phyloP scores from a whole-genome alignment of 2,113 vertebrate species.

The Sula dactylatra region DNA sequence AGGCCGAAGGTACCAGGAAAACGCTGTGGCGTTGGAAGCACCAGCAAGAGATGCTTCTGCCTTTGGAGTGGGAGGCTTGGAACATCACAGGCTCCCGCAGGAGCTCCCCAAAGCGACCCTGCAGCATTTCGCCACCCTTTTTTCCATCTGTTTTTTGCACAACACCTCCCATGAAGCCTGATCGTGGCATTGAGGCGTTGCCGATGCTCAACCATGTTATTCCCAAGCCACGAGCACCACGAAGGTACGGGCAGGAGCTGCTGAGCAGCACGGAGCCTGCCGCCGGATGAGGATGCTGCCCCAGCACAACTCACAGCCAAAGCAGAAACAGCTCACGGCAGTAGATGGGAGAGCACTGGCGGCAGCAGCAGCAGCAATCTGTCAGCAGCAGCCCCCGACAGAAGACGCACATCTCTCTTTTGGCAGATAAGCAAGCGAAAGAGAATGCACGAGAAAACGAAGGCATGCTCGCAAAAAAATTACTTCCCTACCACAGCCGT shows the following conservation, averaged over 20 bases:
- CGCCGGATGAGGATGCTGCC: background rate
- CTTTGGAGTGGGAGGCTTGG: background rate
- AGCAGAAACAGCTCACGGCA: background rate
- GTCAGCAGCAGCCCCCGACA: background rate
- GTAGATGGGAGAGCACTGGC: background rate
- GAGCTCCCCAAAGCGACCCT: background rate
- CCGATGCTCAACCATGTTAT: accelerated
- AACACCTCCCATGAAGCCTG: background rate
- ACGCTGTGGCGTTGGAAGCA: accelerated
- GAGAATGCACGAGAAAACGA: background rate
- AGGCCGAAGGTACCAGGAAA: background rate
- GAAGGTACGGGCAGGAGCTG: background rate
- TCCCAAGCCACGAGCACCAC: background rate
- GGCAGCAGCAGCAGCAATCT: background rate
- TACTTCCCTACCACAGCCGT: conserved; percentile 36
- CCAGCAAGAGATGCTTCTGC: background rate
- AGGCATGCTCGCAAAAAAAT: conserved; percentile 30
- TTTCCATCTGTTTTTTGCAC: background rate
- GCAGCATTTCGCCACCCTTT: background rate
- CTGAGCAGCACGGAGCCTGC: background rate
- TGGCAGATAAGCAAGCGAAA: background rate
- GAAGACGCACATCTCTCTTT: background rate
- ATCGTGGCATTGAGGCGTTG: background rate
- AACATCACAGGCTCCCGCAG: background rate
- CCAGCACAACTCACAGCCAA: background rate